phyloP scores from a whole-genome alignment of 2,888 invertebrate species.

The Anticlea derivata region DNA sequence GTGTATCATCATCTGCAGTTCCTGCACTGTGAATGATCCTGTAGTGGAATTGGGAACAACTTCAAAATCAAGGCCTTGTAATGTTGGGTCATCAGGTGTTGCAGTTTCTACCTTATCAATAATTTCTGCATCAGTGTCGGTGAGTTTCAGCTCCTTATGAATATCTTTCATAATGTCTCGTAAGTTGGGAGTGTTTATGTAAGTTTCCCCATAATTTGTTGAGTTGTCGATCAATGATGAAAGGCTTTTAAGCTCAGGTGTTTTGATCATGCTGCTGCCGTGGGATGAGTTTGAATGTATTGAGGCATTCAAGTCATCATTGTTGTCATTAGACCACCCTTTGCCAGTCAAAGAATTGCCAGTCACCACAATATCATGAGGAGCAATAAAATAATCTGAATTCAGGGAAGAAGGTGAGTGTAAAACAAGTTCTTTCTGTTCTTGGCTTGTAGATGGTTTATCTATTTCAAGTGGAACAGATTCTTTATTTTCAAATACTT shows the following conservation, averaged over 20 bases:
- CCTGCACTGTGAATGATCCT: constrained; percentile 80
- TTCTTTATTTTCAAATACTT: constrained; percentile 13
- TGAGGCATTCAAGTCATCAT: constrained; percentile 79
- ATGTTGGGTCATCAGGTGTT: constrained; percentile 67
- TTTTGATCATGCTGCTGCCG: constrained; percentile 78
- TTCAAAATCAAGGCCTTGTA: constrained; percentile 84
- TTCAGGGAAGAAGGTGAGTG: constrained; percentile 62
- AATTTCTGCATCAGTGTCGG: constrained; percentile 59
- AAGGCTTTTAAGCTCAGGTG: constrained; percentile 76
- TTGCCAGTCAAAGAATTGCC: constrained; percentile 87
- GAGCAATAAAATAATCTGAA: constrained; percentile 62
- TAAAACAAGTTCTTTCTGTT: constrained; percentile 46
- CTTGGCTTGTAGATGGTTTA: constrained; percentile 63
- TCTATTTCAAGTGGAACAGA: constrained; percentile 47
- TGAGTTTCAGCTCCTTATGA: constrained; percentile 70
- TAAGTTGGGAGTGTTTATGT: constrained; percentile 75
- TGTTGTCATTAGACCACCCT: constrained; percentile 86
- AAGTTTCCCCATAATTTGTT: constrained; percentile 60
- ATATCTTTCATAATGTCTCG: constrained; percentile 85
- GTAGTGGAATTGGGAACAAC: constrained; percentile 79
- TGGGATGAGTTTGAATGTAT: constrained; percentile 80
- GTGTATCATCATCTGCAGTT: constrained; percentile 85
- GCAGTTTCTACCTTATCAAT: constrained; percentile 55
- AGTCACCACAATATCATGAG: constrained; percentile 64
- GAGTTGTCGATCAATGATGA: constrained; percentile 72